Evolutionary conservation across 2,113 vertebrate genomes (phyloP).

Genomic region (Hipposideros armiger): DNA sequence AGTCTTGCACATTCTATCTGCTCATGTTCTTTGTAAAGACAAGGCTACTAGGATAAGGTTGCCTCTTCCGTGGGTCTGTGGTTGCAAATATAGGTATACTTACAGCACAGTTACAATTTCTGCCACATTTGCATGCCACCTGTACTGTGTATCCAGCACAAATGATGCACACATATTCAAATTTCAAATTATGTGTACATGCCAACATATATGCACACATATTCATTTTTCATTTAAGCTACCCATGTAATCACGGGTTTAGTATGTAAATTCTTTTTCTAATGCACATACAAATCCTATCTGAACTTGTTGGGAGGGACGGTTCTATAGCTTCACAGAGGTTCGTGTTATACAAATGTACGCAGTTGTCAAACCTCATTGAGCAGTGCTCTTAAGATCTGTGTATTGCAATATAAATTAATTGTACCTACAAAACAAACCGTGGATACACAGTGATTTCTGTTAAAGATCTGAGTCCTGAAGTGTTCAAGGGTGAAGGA

Average conservation of each 20-base stretch:
- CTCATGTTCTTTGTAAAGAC: background rate
- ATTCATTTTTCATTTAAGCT: background rate
- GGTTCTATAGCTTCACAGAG: background rate
- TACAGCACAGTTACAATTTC: accelerated
- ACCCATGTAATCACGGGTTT: background rate
- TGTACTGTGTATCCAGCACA: background rate
- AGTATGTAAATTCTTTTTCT: background rate
- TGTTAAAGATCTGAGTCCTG: background rate
- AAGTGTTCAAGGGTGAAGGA: background rate
- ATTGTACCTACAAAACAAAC: background rate
- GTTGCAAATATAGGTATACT: background rate
- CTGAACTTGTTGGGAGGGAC: background rate
- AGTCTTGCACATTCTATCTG: background rate
- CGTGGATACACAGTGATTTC: background rate
- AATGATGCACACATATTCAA: background rate
- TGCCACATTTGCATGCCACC: background rate
- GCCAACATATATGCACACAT: background rate
- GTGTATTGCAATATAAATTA: background rate
- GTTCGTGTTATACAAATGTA: background rate
- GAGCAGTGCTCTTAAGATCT: background rate
- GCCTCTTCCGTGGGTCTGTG: background rate
- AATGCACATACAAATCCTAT: background rate
- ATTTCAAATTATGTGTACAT: too few species aligned
- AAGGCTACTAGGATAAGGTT: background rate
- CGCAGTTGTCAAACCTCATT: background rate